phyloP scores from a whole-genome alignment of 2,113 vertebrate genomes.

The Hipposideros armiger region DNA sequence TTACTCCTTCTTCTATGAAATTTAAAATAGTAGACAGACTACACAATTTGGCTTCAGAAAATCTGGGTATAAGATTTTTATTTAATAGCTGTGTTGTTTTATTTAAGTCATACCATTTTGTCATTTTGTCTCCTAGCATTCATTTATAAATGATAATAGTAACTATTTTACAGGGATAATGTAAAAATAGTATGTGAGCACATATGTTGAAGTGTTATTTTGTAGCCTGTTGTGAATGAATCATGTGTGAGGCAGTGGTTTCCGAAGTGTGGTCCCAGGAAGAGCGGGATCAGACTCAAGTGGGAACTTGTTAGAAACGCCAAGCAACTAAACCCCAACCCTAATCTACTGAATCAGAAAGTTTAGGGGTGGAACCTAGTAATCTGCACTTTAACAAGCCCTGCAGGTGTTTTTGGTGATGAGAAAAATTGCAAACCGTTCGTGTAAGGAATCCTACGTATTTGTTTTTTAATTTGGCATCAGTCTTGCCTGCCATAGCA shows the following conservation, averaged over 20 bases:
- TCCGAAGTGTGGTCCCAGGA: not conserved
- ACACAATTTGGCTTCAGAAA: not conserved
- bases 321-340: not conserved
- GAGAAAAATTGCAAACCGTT: not conserved
- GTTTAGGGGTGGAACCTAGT: accelerated
- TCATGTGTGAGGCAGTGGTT: not conserved
- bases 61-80: not conserved
- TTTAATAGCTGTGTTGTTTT: not conserved
- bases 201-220: not conserved
- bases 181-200: not conserved
- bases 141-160: not conserved
- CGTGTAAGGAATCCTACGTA: not conserved
- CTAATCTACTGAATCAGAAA: not conserved
- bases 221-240: not conserved
- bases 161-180: not conserved
- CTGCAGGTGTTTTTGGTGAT: not conserved
- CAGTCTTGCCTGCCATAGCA: not conserved
- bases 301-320: not conserved
- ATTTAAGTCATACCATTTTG: not conserved
- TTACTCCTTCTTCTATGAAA: not conserved
- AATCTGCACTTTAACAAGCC: not conserved
- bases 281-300: not conserved
- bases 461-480: not conserved
- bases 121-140: not conserved
- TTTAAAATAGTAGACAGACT: not conserved